These are phyloP conservation scores for Sebastes minor DNA, from an alignment of 2,797 vertebrate species.

Conservation along the genomic window DNA sequence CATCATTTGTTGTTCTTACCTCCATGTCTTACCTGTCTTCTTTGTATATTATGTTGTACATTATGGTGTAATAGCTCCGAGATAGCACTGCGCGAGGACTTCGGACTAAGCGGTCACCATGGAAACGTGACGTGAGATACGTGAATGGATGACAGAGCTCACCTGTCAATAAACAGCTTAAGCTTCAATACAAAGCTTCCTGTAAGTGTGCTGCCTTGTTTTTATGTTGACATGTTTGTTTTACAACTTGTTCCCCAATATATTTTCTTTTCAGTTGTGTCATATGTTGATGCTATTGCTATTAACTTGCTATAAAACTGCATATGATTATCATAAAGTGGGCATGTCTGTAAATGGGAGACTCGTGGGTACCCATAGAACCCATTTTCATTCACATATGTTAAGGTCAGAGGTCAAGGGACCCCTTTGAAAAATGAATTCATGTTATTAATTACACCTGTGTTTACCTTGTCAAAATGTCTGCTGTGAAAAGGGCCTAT, in stretches of 20 bases:
- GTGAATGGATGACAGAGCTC: neutral
- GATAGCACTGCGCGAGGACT: neutral
- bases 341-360: no score
- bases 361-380: no score
- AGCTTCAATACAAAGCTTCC: neutral
- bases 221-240: neutral
- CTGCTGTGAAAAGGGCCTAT: no score
- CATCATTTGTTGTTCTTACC: neutral
- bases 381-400: no score
- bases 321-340: no score
- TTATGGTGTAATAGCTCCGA: no score
- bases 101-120: conserved; percentile 36
- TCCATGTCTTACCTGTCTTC: neutral
- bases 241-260: neutral
- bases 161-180: neutral
- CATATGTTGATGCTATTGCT: neutral
- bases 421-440: no score
- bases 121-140: conserved; percentile 23
- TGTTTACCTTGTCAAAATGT: no score
- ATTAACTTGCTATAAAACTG: neutral
- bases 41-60: neutral
- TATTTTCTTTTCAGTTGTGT: neutral
- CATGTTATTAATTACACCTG: no score
- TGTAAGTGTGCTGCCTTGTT: conserved; percentile 1
- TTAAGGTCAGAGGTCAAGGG: no score